These are phyloP conservation scores for Elymnias hypermnestra DNA, from an alignment of 1,140 invertebrate species.

Conservation along the genomic window DNA sequence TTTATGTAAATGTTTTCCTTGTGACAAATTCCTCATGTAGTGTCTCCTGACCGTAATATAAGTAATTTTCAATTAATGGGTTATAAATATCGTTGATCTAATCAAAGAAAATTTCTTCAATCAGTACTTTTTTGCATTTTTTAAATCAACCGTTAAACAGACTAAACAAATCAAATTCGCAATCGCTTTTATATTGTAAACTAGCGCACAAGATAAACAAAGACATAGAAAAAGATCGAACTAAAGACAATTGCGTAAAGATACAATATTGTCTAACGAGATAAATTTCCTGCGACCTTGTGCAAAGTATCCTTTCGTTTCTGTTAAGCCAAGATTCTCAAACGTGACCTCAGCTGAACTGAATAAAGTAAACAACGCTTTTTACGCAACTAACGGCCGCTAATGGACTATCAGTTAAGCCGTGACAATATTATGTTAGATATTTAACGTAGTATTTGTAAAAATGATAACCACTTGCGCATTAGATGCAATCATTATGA, in stretches of 20 bases:
- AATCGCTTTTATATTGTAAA: neutral
- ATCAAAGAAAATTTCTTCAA: too few relatives aligned
- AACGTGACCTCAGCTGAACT: conserved; percentile 12
- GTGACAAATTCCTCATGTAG: too few relatives aligned
- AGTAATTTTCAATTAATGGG: too few relatives aligned
- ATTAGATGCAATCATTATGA: too few relatives aligned
- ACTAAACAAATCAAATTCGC: neutral
- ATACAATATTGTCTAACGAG: conserved; percentile 10
- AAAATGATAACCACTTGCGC: too few relatives aligned
- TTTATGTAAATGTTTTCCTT: too few relatives aligned
- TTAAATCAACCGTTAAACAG: too few relatives aligned
- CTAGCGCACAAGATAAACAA: neutral
- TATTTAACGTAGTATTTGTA: too few relatives aligned
- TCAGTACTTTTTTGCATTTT: too few relatives aligned
- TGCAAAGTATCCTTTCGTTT: conserved; percentile 26
- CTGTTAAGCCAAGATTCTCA: conserved; percentile 18
- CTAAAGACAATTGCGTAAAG: neutral
- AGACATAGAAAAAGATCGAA: neutral
- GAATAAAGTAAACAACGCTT: conserved; percentile 7
- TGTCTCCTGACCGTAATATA: too few relatives aligned
- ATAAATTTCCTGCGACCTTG: conserved; percentile 22
- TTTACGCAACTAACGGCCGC: conserved; percentile 2
- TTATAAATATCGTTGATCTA: too few relatives aligned
- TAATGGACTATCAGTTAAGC: neutral
- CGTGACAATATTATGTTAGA: too few relatives aligned